Base-by-base conservation (phyloP, 2,888 invertebrate species). In the Junonia oenone region DNA sequence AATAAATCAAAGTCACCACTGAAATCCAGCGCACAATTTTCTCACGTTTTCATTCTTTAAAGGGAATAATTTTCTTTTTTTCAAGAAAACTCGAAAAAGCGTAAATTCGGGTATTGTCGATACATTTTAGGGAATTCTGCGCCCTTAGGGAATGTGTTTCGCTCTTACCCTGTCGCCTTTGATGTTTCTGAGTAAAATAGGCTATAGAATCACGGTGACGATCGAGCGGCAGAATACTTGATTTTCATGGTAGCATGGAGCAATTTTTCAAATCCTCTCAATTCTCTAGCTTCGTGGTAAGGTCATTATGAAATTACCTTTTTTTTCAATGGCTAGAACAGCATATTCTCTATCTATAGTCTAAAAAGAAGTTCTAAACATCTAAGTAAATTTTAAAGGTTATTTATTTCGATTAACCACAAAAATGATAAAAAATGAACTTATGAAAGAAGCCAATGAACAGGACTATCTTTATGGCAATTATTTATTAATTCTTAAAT, bases 161-260 rank as follows among this genome's bases (percentile, higher is more conserved):
- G 13, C 27, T 45, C 27, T 14, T 15, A 27, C 27, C 13, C 1
- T 40, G n/a, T 40, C 14, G 11, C 27, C 26, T 45, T 45, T 45
- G 27, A 45, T 45, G 45, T 45, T 17, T 45, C 9, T 22, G 22
- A 45, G 27, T 27, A 27, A 45, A 45, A 45, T 45, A 45, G 27
- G 27, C 27, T 11, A 45, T 45, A 14, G 26, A 45, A 27, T 40
- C 19, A 5, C 5, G 22, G 8, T 40, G 17, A 11, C 38, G 38
- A 5, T 17, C 11, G 11, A 40, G 15, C 11, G 9, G 38, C n/a
- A 33, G n/a, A 33, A 33, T 33, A 22, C 22, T 2, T 22, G 22
- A 5, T 3, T 22, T 22, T 22, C 5, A 22, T 22, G 22, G 22
- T 22, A 22, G 22, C 5, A 5, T 22, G 22, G 22, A 29, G 29